A percentile compares a stretch with the other conserved stretches of the same genome.
Evolutionary conservation across 2,888 invertebrate species (phyloP).

Genomic region (Terebella lapidaria): DNA sequence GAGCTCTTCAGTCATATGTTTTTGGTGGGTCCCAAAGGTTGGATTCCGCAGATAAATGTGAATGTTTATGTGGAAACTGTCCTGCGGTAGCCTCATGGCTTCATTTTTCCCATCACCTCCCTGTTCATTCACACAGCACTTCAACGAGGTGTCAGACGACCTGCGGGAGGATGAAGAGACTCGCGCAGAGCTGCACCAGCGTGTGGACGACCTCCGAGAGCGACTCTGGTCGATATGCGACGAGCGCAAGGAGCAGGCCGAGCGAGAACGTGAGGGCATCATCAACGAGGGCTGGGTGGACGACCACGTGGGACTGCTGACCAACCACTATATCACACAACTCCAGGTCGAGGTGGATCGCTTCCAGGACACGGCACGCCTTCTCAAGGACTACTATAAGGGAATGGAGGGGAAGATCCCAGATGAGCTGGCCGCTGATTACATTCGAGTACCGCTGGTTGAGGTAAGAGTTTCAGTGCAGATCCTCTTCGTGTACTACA

Average conservation of each 20-base stretch:
- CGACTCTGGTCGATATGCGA: constrained; percentile 51
- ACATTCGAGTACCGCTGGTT: constrained; percentile 46
- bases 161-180: constrained; percentile 52
- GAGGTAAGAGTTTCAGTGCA: constrained; percentile 44
- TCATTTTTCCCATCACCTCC: too few relatives aligned
- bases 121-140: too few relatives aligned
- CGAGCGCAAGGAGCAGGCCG: constrained; percentile 49
- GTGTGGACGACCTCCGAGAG: constrained; percentile 51
- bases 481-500: background rate
- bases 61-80: too few relatives aligned
- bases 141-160: constrained; percentile 49
- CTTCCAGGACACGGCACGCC: constrained; percentile 48
- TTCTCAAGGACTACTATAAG: constrained; percentile 52
- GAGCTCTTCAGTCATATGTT: too few relatives aligned
- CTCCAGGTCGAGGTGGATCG: constrained; percentile 49
- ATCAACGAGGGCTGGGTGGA: constrained; percentile 52
- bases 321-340: constrained; percentile 50
- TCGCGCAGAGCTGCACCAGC: constrained; percentile 48
- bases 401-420: constrained; percentile 52
- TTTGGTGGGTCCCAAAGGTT: too few relatives aligned
- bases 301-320: constrained; percentile 48
- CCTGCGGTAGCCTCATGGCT: too few relatives aligned
- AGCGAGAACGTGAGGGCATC: constrained; percentile 40
- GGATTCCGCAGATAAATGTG: too few relatives aligned
- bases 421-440: constrained; percentile 42